phyloP scores from a whole-genome alignment of 2,888 invertebrate species.

The Nymphalis urticae region DNA sequence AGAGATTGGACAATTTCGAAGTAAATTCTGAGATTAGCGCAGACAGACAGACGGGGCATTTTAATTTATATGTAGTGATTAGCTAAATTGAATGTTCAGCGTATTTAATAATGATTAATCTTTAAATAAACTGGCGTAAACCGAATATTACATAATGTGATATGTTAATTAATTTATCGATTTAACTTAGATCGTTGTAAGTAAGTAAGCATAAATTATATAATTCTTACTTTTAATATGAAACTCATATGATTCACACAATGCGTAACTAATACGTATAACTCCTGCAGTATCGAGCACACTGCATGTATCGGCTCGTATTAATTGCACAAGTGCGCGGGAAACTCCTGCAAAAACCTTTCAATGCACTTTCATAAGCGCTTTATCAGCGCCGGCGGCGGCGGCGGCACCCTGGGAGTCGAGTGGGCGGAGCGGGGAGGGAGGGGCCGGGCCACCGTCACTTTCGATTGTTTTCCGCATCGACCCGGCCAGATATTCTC shows the following conservation, averaged over 20 bases:
- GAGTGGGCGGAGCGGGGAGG: slow-evolving; percentile 1
- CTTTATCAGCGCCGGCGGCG: slow-evolving; percentile 23
- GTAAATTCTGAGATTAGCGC: too few species aligned
- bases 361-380: slow-evolving; percentile 40
- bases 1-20: too few species aligned
- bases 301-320: slow-evolving; percentile 9
- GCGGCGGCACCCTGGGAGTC: slow-evolving; percentile 5
- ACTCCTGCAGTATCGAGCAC: slow-evolving; percentile 5
- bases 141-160: too few species aligned
- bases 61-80: too few species aligned
- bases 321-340: slow-evolving; percentile 35
- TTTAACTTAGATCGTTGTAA: too few species aligned
- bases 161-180: too few species aligned
- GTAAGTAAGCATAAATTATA: too few species aligned
- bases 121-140: too few species aligned
- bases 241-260: background rate
- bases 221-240: background rate
- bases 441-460: slow-evolving; percentile 9
- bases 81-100: too few species aligned
- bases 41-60: too few species aligned
- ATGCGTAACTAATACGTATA: background rate
- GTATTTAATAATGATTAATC: too few species aligned
- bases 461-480: slow-evolving; percentile 32
- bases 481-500: background rate
- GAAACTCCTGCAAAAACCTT: slow-evolving; percentile 35